Percentiles rank a stretch among this genome's conserved stretches.
These are phyloP conservation scores for Cynopterus sphinx DNA, from an alignment of 2,797 vertebrate genomes.

Conservation along the genomic window DNA sequence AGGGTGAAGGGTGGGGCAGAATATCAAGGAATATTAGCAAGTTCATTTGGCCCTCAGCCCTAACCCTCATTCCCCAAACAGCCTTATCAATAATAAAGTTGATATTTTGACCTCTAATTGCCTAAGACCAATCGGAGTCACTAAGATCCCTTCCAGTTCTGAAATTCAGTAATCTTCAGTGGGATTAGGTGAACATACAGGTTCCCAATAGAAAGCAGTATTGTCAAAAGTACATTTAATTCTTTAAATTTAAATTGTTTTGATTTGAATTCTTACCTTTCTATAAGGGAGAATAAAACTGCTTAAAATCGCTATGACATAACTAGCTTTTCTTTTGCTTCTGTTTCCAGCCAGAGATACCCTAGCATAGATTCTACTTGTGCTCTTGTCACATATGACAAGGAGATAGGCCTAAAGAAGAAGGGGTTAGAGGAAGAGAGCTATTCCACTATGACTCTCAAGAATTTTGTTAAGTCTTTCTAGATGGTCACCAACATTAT, in stretches of 20 bases:
- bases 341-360: not conserved
- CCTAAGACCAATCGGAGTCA: not conserved
- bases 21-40: not conserved
- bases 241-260: not conserved
- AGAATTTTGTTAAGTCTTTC: not conserved
- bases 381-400: not conserved
- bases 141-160: conserved; percentile 18
- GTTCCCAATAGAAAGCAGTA: not conserved
- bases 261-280: conserved; percentile 9
- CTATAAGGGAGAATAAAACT: not conserved
- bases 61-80: not conserved
- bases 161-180: conserved; percentile 15
- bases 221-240: not conserved
- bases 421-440: not conserved
- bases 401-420: not conserved
- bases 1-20: not conserved
- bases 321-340: not conserved
- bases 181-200: not conserved
- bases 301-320: not conserved
- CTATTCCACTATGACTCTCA: not conserved
- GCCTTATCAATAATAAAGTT: conserved; percentile 7
- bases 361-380: not conserved
- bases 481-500: not conserved
- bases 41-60: not conserved
- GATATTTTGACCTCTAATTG: not conserved